Evolutionary conservation across 2,113 vertebrate genomes (phyloP).

Genomic region (Mobula birostris): DNA sequence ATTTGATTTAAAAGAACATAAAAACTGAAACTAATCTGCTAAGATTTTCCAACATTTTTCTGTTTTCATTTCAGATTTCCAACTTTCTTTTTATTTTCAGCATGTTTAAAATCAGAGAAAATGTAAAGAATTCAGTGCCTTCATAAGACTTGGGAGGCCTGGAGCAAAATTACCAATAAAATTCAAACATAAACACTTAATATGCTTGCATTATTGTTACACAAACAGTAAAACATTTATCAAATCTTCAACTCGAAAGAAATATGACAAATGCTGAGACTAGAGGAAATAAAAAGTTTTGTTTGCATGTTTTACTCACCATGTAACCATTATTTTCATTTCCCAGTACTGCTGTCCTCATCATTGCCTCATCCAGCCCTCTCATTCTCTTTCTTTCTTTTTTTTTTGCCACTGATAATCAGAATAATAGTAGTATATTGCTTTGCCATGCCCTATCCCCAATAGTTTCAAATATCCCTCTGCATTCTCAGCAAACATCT

Average conservation of each 20-base stretch:
- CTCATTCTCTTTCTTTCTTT: background rate
- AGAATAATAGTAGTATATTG: background rate
- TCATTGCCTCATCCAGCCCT: too few relatives aligned
- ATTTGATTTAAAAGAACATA: slow-evolving; percentile 7
- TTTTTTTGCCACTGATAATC: background rate
- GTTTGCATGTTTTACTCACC: background rate
- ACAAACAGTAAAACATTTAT: background rate
- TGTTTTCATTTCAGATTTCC: too few relatives aligned
- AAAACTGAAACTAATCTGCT: background rate
- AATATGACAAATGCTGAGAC: too few relatives aligned
- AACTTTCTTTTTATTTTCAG: too few relatives aligned
- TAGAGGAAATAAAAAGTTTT: background rate
- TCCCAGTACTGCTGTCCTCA: too few relatives aligned
- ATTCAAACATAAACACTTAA: background rate
- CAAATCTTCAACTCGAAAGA: background rate
- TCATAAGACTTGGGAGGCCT: background rate
- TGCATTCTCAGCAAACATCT: too few relatives aligned
- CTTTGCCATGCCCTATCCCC: too few relatives aligned
- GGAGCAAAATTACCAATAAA: background rate
- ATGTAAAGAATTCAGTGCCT: background rate
- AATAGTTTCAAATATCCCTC: too few relatives aligned
- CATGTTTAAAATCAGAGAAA: background rate
- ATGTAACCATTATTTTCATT: background rate
- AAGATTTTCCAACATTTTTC: too few relatives aligned
- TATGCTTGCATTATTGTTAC: background rate